Conservation (phyloP, 2,113 vertebrate genomes). For the Oreamnos americanus region DNA sequence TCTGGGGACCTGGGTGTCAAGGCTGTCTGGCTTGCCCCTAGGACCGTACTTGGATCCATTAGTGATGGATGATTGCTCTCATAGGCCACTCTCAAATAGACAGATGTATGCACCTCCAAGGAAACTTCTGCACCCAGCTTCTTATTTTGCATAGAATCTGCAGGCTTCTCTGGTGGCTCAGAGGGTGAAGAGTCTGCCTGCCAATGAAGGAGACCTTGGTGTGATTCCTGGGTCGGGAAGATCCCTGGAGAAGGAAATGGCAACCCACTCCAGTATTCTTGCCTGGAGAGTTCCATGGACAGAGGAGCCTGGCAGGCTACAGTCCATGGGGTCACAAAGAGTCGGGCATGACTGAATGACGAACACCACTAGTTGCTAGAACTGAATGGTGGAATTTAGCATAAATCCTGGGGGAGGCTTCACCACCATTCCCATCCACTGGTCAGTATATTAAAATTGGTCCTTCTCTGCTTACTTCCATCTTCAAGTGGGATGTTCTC, state of each 20-base stretch:
- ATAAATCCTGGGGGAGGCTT: background rate
- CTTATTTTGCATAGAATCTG: constrained; percentile 3
- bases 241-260: background rate
- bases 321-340: background rate
- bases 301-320: background rate
- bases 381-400: background rate
- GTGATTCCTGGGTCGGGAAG: background rate
- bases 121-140: background rate
- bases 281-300: background rate
- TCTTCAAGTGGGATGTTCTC: background rate
- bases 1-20: constrained; percentile 33
- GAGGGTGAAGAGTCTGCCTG: background rate
- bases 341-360: background rate
- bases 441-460: background rate
- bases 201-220: background rate
- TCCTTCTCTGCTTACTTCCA: background rate
- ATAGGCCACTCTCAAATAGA: background rate
- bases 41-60: constrained; percentile 21
- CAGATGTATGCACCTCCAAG: background rate
- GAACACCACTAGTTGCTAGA: background rate
- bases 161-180: background rate
- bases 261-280: background rate
- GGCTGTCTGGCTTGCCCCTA: background rate
- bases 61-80: constrained; percentile 46
- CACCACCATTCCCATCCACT: background rate